Evolutionary conservation across 2,113 vertebrate species (phyloP).

Genomic region (human): DNA sequence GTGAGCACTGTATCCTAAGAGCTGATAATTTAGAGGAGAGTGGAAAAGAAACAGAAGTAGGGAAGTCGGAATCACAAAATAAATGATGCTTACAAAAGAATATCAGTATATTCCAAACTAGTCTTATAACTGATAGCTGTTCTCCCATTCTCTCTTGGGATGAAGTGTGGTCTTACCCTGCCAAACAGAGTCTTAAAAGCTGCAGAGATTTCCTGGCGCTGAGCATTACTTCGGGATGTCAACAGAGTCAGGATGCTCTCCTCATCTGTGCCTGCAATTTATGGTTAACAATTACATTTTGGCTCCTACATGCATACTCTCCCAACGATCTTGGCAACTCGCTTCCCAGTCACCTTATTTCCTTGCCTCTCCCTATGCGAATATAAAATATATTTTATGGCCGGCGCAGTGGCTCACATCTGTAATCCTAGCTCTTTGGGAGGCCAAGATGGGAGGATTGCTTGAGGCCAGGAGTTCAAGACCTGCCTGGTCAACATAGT

Average conservation of each 20-base stretch:
- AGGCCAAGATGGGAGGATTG: no score
- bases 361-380: not conserved
- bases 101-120: not conserved
- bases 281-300: not conserved
- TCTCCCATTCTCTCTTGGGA: no score
- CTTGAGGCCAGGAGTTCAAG: no score
- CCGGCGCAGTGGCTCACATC: no score
- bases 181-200: conserved; percentile 93
- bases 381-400: not conserved
- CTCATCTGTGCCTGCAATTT: conserved; percentile 93
- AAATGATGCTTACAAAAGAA: not conserved
- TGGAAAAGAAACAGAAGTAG: not conserved
- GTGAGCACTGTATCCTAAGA: not conserved
- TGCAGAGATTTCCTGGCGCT: conserved; percentile 92
- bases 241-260: conserved; percentile 91
- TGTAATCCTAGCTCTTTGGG: no score
- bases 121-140: not conserved
- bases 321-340: no score
- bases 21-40: not conserved
- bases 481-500: no score
- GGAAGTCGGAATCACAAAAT: not conserved
- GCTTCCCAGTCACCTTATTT: not conserved
- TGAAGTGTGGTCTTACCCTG: conserved; percentile 85
- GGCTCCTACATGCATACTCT: rapidly evolving
- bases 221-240: conserved; percentile 90